A percentile compares a stretch with the other conserved stretches of the same genome.
These are phyloP conservation scores for Trachythela sp. DNA, from an alignment of 64 coral and sea anemone genomes.

Conservation along the genomic window DNA sequence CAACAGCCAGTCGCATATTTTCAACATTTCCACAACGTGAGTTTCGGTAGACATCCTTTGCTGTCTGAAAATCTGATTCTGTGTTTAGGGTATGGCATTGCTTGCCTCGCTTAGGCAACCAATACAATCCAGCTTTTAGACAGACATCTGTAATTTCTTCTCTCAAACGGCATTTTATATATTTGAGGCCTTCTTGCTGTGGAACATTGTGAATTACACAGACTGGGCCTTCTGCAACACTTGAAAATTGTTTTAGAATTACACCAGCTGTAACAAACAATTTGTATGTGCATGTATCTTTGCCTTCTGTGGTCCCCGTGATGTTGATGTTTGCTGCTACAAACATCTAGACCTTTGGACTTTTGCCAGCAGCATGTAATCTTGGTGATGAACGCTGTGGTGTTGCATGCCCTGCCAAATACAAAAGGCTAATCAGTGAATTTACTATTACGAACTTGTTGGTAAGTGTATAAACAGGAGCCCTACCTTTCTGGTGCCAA, in stretches of 20 bases:
- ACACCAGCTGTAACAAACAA: constrained; percentile 17
- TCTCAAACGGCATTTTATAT: constrained; percentile 10
- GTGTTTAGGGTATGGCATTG: constrained; percentile 36
- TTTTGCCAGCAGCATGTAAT: background rate
- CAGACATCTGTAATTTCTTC: constrained; percentile 34
- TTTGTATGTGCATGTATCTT: background rate
- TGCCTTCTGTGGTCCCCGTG: background rate
- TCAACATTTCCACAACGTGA: constrained; percentile 19
- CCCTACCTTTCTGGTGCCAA: constrained; percentile 14
- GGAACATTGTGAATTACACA: background rate
- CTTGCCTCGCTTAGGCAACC: constrained; percentile 44
- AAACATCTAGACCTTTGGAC: background rate
- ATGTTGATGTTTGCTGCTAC: background rate
- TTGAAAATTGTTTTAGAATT: background rate
- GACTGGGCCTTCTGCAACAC: constrained; percentile 8
- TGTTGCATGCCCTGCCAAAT: constrained; percentile 22
- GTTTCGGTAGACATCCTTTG: constrained; percentile 24
- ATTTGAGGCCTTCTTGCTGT: constrained; percentile 1
- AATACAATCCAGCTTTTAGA: constrained; percentile 48
- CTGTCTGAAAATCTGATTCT: constrained; percentile 24
- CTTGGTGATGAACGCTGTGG: background rate
- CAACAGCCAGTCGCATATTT: constrained; percentile 32
- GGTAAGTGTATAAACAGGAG: background rate
- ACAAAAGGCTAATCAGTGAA: background rate
- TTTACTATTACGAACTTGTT: background rate